These are phyloP conservation scores for Phylloscopus whistleri DNA, from an alignment of 2,113 vertebrate species.

Conservation along the genomic window DNA sequence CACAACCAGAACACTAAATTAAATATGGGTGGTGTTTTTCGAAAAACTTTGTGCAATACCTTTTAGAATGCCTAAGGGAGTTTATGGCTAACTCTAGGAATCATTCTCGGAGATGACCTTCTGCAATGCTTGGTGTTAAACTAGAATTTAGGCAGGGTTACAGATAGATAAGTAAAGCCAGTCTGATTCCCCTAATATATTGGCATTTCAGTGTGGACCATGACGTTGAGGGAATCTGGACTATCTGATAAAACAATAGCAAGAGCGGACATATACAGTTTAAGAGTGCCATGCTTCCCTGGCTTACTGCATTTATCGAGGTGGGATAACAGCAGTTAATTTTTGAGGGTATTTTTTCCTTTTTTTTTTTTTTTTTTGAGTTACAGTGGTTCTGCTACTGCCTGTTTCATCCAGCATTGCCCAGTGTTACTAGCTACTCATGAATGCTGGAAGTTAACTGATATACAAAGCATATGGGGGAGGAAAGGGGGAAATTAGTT, in stretches of 20 bases:
- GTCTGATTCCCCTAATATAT: neutral
- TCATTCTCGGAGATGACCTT: neutral
- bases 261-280: neutral
- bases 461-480: neutral
- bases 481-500: neutral
- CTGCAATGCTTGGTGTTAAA: neutral
- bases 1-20: conserved; percentile 17
- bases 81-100: neutral
- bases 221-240: neutral
- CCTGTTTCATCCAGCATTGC: neutral
- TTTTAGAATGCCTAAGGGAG: neutral
- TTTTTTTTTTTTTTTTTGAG: neutral
- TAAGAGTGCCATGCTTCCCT: neutral
- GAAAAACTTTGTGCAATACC: neutral
- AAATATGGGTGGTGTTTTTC: neutral
- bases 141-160: neutral
- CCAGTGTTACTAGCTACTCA: neutral
- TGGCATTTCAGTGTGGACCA: neutral
- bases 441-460: neutral
- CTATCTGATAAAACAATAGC: neutral
- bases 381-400: neutral
- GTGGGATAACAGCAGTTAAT: neutral
- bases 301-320: neutral
- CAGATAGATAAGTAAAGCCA: neutral
- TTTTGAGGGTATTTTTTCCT: neutral